Percentiles rank a stretch among this genome's conserved stretches.
These are phyloP conservation scores for Laodelphax striatellus DNA, from an alignment of 1,140 invertebrate genomes.

Conservation along the genomic window DNA sequence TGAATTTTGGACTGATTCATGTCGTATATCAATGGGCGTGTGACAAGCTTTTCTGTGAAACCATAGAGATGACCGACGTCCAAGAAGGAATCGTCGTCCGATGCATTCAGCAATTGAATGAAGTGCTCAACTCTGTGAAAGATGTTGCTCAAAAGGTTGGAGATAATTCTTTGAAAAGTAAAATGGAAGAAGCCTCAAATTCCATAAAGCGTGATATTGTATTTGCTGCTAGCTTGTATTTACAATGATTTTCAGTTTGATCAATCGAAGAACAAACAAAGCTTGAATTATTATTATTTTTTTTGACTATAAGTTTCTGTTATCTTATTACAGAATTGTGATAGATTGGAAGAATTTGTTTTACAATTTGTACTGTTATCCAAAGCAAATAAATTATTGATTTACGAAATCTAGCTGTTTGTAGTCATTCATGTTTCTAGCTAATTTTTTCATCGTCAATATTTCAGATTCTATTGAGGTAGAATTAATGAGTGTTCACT, in stretches of 20 bases:
- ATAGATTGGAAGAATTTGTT: no score
- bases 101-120: slow-evolving; percentile 92
- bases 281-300: no score
- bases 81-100: slow-evolving; percentile 98
- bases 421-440: no score
- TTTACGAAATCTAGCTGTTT: no score
- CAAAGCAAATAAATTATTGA: no score
- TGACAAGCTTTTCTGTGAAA: slow-evolving; percentile 82
- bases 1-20: slow-evolving; percentile 85
- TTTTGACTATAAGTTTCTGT: no score
- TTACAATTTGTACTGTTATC: no score
- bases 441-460: no score
- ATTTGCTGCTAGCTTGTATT: slow-evolving; percentile 94
- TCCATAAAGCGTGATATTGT: slow-evolving; percentile 96
- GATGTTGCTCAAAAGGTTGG: slow-evolving; percentile 89
- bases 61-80: slow-evolving; percentile 79
- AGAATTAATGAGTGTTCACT: no score
- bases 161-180: slow-evolving; percentile 76
- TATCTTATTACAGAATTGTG: no score
- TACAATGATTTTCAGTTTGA: slow-evolving; percentile 27
- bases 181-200: slow-evolving; percentile 90
- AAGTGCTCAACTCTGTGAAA: slow-evolving; percentile 82
- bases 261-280: no score
- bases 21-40: slow-evolving; percentile 95
- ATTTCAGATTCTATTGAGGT: no score